Conservation (phyloP, 2,888 invertebrate species). For the Andrena fulva region DNA sequence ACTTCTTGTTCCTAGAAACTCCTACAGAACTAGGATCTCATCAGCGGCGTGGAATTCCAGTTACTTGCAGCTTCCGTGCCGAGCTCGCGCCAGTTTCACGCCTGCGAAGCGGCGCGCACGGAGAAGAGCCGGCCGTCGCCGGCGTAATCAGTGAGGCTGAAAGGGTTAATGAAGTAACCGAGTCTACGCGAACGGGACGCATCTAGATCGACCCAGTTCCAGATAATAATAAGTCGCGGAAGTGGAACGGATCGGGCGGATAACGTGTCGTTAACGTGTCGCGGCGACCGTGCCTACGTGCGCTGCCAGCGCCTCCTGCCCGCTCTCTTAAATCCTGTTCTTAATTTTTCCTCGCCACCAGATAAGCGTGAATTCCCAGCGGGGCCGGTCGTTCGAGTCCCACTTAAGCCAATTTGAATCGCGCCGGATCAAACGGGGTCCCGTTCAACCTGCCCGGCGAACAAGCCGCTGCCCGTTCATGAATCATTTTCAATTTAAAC, state of each 20-base stretch:
- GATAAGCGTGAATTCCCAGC: slow-evolving; percentile 29
- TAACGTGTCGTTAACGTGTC: slow-evolving; percentile 57
- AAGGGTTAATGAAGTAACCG: slow-evolving; percentile 40
- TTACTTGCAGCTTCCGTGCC: not conserved
- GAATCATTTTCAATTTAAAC: slow-evolving; percentile 46
- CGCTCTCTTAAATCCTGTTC: slow-evolving; percentile 40
- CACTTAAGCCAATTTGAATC: slow-evolving; percentile 9
- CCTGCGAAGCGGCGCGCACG: not conserved
- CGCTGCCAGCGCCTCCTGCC: not conserved
- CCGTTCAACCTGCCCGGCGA: slow-evolving; percentile 5
- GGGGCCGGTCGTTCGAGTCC: not conserved
- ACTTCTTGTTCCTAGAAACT: too few species aligned
- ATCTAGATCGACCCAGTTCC: slow-evolving; percentile 76
- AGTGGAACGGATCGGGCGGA: slow-evolving; percentile 62
- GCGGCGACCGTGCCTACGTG: not conserved
- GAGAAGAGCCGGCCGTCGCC: not conserved
- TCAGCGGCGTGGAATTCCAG: too few species aligned
- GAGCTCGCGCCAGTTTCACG: slow-evolving; percentile 10
- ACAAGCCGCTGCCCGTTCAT: not conserved
- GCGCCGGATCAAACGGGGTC: slow-evolving; percentile 9
- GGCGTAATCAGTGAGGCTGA: not conserved
- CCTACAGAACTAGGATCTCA: too few species aligned
- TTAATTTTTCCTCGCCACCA: slow-evolving; percentile 33
- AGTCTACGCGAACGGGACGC: slow-evolving; percentile 30
- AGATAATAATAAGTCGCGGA: slow-evolving; percentile 64